Evolutionary conservation across 1,140 invertebrate genomes (phyloP).

Genomic region (Metaphire vulgaris): DNA sequence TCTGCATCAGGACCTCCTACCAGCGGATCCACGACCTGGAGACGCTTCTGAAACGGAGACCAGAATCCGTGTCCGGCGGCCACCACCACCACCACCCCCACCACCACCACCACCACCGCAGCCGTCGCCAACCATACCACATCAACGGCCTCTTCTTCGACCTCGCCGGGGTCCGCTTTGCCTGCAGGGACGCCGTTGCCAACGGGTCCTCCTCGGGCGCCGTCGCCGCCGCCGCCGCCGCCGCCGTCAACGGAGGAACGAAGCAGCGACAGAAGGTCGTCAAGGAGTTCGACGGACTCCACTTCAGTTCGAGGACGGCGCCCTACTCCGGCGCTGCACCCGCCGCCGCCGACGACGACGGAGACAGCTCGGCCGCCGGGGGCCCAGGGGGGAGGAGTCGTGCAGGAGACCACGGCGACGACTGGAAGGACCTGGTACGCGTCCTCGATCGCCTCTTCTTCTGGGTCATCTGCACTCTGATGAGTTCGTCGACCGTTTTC

Average conservation of each 20-base stretch:
- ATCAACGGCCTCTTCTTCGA: not conserved
- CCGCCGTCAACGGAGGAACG: no score
- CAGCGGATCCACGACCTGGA: not conserved
- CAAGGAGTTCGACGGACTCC: slow-evolving; percentile 6
- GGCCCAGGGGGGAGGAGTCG: not conserved
- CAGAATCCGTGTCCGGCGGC: not conserved
- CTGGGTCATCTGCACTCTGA: slow-evolving; percentile 27
- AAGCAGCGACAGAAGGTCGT: not conserved
- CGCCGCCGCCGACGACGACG: not conserved
- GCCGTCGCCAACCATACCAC: not conserved
- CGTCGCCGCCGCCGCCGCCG: no score
- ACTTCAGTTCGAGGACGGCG: not conserved
- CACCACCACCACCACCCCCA: not conserved
- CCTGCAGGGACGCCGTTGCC: not conserved
- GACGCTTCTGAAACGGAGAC: not conserved
- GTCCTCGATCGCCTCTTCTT: slow-evolving; percentile 27
- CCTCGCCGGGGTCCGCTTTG: not conserved
- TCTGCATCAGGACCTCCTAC: slow-evolving; percentile 14
- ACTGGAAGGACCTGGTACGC: slow-evolving; percentile 18
- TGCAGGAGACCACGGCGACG: slow-evolving; percentile 4
- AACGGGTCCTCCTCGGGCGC: not conserved
- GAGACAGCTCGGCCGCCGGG: not conserved
- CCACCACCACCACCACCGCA: not conserved
- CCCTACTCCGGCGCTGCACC: not conserved
- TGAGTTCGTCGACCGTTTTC: slow-evolving; percentile 17